Conservation (phyloP, 2,888 invertebrate genomes). For the Cephus runcator region DNA sequence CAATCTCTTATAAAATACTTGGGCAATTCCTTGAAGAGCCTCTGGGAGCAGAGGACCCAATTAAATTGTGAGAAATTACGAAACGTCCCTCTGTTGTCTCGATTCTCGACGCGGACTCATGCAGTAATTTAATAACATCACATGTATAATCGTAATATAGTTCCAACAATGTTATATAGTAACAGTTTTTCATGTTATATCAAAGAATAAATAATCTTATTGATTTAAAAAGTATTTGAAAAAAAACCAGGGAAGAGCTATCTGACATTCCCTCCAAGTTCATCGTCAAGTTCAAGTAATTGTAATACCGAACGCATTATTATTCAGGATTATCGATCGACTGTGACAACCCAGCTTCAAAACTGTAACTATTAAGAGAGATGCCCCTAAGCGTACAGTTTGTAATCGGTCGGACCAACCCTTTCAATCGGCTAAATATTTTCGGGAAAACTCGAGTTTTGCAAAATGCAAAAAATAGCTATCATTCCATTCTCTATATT, state of each 20-base stretch:
- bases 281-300: too few species aligned
- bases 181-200: slow-evolving; percentile 28
- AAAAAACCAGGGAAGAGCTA: neutral
- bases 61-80: neutral
- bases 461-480: too few species aligned
- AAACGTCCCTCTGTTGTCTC: neutral
- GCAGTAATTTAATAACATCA: slow-evolving; percentile 21
- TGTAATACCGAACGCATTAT: neutral
- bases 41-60: slow-evolving; percentile 21
- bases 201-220: neutral
- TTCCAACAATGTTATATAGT: slow-evolving; percentile 39
- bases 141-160: slow-evolving; percentile 29
- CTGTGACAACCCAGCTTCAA: too few species aligned
- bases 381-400: too few species aligned
- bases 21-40: slow-evolving; percentile 24
- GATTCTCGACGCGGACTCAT: slow-evolving; percentile 2
- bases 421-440: too few species aligned
- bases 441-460: too few species aligned
- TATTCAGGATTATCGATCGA: neutral
- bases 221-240: slow-evolving; percentile 9
- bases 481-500: too few species aligned
- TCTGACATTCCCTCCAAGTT: too few species aligned
- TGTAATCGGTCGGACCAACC: too few species aligned
- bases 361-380: too few species aligned
- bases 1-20: slow-evolving; percentile 33